Conservation (phyloP, 2,113 vertebrate species). For the Colossoma macropomum region DNA sequence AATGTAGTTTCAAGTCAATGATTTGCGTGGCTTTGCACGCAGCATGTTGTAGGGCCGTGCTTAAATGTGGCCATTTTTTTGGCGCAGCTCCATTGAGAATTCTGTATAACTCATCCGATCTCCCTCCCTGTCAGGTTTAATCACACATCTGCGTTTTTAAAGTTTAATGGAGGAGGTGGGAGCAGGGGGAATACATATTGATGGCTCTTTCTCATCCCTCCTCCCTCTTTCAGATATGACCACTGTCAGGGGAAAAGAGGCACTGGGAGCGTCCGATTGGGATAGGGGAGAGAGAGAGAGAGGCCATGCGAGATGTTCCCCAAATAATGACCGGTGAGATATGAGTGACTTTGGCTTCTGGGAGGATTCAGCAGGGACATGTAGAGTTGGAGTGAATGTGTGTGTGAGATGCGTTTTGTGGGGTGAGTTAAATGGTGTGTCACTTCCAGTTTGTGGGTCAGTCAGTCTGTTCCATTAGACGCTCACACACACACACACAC, state of each 20-base stretch:
- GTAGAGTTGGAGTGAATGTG: constrained; percentile 19
- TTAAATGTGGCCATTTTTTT: constrained; percentile 48
- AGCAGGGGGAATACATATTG: constrained; percentile 72
- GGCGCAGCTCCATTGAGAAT: constrained; percentile 61
- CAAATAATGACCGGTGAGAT: constrained; percentile 41
- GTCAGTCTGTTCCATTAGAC: constrained; percentile 60
- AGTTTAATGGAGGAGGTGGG: constrained; percentile 71
- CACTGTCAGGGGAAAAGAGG: constrained; percentile 30
- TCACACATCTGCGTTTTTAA: constrained; percentile 73
- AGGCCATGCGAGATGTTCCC: constrained; percentile 14
- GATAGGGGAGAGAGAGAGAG: background rate
- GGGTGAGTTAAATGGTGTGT: constrained; percentile 63
- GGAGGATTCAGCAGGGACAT: constrained; percentile 57
- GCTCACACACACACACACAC: constrained; percentile 41
- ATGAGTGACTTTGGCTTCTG: constrained; percentile 49
- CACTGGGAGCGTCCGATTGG: constrained; percentile 32
- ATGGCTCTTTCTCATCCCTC: constrained; percentile 70
- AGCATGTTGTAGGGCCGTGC: constrained; percentile 18
- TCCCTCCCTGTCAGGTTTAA: constrained; percentile 70
- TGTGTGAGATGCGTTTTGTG: constrained; percentile 13
- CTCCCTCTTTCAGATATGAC: constrained; percentile 40
- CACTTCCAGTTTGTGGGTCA: constrained; percentile 66
- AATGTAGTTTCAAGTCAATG: background rate
- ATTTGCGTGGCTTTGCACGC: constrained; percentile 20
- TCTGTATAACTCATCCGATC: constrained; percentile 59